Evolutionary conservation across 2,113 vertebrate genomes (phyloP), one percentile per base, ranked within the genome.

Genomic region (Atherinomorus stipes): DNA sequence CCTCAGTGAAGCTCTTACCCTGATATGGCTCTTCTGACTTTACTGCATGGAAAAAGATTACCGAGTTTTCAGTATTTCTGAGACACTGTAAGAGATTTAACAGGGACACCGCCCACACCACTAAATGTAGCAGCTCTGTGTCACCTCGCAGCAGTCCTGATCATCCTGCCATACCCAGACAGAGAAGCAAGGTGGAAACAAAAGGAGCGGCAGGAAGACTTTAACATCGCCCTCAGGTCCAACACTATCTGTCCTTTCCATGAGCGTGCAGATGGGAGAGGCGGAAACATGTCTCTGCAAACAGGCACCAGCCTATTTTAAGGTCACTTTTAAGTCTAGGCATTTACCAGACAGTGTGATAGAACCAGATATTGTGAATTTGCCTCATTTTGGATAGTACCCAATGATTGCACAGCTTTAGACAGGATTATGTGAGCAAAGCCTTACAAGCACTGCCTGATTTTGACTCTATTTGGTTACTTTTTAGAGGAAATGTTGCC

Each of bases 241-340:
- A 82, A 68, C 88, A 79, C 88, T 92, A 92, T 93, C 91, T 90
- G 90, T 89, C 81, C 89, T 93, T 94, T 94, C 94, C 94, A 93
- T 93, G 89, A 93, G 89, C 87, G 72, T 71, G 87, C 90, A 93
- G 90, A 93, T 93, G 87, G 88, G 88, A 92, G 89, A 88, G 86
- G 86, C 83, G 90, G 93, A 93, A 92, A 93, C 74, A 69, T 54
- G 78, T 85, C 72, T 68, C 79, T 58, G 76, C 70, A 93, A 90
- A 92, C 88, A 88, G 76, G 86, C 84, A 85, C 68, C 64, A 77
- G 74, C 74, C 93, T 94, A 93, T 93, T 93, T 93, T 92, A 93
- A 88, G 93, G 81, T 84, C 79, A 88, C 81, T 91, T 86, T 82
- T 87, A 83, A 90, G 89, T 90, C 86, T 77, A 63, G 67, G 78